Conservation (phyloP, 2,888 invertebrate species). For the Apamea crenata region DNA sequence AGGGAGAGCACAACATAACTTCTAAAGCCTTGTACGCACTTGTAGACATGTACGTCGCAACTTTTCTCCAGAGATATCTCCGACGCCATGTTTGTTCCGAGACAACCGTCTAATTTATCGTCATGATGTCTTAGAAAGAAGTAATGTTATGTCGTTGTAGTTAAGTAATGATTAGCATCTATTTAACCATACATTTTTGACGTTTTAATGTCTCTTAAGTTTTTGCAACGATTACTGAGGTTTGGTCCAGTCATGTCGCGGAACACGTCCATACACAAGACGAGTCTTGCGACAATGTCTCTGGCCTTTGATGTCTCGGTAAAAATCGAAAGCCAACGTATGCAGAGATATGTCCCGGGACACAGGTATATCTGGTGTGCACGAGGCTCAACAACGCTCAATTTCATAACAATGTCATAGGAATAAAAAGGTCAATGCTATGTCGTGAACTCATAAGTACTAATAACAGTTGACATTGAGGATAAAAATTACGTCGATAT, state of each 20-base stretch:
- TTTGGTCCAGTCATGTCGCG: not conserved
- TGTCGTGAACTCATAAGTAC: conserved; percentile 47
- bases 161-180: not conserved
- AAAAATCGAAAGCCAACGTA: not conserved
- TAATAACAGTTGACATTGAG: conserved; percentile 36
- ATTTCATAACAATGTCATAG: conserved; percentile 32
- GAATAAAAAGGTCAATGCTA: conserved; percentile 47
- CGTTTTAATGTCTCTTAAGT: not conserved
- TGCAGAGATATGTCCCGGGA: not conserved
- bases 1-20: conserved; percentile 31
- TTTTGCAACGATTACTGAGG: not conserved
- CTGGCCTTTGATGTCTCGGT: not conserved
- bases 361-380: not conserved
- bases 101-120: not conserved
- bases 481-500: conserved; percentile 21
- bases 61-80: not conserved
- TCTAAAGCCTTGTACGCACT: conserved; percentile 15
- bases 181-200: not conserved
- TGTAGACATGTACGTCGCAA: not conserved
- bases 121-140: not conserved
- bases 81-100: conserved; percentile 5
- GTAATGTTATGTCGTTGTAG: not conserved
- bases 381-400: conserved; percentile 31
- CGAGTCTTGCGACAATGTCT: not conserved
- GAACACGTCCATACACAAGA: not conserved